Conservation (phyloP, 2,113 vertebrate genomes). For the Proterorhinus semilunaris region DNA sequence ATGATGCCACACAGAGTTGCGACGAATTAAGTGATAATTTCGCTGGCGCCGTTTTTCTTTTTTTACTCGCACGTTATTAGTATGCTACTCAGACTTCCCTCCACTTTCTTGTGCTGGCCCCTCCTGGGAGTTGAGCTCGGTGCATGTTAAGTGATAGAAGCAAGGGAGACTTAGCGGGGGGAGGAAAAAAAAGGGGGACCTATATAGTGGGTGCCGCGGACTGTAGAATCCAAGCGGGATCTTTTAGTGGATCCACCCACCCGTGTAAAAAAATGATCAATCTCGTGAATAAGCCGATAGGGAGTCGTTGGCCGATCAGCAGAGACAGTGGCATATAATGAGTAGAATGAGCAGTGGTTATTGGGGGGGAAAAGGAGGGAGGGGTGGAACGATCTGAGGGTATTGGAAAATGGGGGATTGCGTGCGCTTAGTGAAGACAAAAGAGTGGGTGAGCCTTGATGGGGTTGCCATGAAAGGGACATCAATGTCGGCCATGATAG, state of each 20-base stretch:
- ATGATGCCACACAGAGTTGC: conserved; percentile 56
- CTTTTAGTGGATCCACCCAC: conserved; percentile 57
- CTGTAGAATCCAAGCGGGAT: conserved; percentile 17
- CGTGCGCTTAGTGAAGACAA: conserved; percentile 45
- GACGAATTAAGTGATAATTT: conserved; percentile 73
- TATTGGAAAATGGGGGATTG: conserved; percentile 14
- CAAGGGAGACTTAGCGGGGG: conserved; percentile 45
- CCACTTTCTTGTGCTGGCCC: conserved; percentile 48
- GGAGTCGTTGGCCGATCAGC: conserved; percentile 56
- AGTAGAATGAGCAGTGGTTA: conserved; percentile 20
- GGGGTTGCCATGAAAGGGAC: conserved; percentile 28
- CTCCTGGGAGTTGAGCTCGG: conserved; percentile 64
- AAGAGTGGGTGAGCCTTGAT: conserved; percentile 58
- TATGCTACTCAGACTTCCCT: conserved; percentile 60
- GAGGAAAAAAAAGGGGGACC: conserved; percentile 10
- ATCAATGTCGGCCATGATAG: conserved; percentile 10
- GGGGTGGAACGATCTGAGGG: conserved; percentile 33
- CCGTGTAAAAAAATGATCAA: conserved; percentile 63
- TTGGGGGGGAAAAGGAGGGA: background rate
- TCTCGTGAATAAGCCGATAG: conserved; percentile 66
- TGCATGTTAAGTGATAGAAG: conserved; percentile 70
- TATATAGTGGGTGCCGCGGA: conserved; percentile 46
- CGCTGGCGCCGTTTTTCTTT: conserved; percentile 44
- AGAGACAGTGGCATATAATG: conserved; percentile 54
- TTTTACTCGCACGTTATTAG: conserved; percentile 61